Evolutionary conservation across 2,113 vertebrate species (phyloP), one percentile per base, ranked within the genome.

Genomic region (Syrmaticus mikado): DNA sequence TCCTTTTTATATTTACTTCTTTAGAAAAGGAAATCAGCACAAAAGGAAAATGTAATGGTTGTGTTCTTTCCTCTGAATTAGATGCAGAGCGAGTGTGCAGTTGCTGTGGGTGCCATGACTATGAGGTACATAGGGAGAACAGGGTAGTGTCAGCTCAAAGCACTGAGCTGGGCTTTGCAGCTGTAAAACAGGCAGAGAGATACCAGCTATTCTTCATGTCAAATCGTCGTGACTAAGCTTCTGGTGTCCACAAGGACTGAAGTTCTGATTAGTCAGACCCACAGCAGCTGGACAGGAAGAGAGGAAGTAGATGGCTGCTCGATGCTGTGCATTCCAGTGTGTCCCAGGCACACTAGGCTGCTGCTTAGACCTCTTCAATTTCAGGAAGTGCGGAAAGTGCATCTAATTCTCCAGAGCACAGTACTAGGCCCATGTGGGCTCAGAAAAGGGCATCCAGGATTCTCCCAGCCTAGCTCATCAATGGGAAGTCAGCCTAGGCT

Each of bases 1-100:
- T 82, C 36, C 34, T 72, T 86, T 88, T 30, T 77, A 58, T n/a
- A 94, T 83, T 86, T 78, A 85, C 34, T 50, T 89, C 48, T 76
- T 94, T 57, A 32, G 52, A 87, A 82, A 76, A 27, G 16, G 30
- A 30, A 85, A 76, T 53, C 10, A 2, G 9, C 55, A 68, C 11
- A 52, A 67, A 61, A 67, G 34, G 38, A 83, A 27, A 78, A 30
- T 6, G 2, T 34, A 16, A 22, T 30, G n/a, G 27, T 30, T 34
- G 27, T 43, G 10, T 84, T 3, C 16, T 41, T 25, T 70, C 19
- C 11, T 22, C 8, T 80, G 38, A 64, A 30, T 60, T 71, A 45
- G 79, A 28, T 38, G 22, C 25, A 72, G 77, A 50, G 64, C 8
- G 72, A 25, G 34, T 0, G 0, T 67, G 46, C 36, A 45, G 81